Percentiles rank a stretch among this genome's conserved stretches.
These are phyloP conservation scores for Amitus sp. DNA, from an alignment of 2,888 invertebrate genomes.

Conservation along the genomic window DNA sequence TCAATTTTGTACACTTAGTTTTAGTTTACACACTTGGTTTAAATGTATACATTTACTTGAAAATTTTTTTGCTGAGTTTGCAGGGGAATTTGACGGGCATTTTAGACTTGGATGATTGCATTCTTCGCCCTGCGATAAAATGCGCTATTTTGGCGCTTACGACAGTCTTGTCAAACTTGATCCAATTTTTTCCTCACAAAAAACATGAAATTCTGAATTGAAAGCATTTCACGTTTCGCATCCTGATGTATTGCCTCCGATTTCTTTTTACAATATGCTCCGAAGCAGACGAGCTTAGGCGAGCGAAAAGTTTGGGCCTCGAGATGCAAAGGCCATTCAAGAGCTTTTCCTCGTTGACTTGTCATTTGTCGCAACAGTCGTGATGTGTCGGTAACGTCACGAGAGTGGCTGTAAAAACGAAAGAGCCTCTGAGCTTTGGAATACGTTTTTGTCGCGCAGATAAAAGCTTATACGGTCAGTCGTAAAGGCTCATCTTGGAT, in stretches of 20 bases:
- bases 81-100: too few species aligned
- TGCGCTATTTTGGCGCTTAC: too few species aligned
- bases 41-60: too few species aligned
- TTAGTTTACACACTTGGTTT: too few species aligned
- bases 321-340: slow-evolving; percentile 5
- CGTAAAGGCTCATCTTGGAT: slow-evolving; percentile 39
- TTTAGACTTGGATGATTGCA: too few species aligned
- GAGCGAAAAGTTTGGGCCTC: not conserved
- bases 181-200: not conserved
- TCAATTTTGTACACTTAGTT: too few species aligned
- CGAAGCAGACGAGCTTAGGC: not conserved
- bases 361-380: slow-evolving; percentile 17
- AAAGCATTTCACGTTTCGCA: not conserved
- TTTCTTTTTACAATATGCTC: slow-evolving; percentile 3
- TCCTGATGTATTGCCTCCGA: not conserved
- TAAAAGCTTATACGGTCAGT: slow-evolving; percentile 43
- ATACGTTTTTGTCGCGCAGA: slow-evolving; percentile 19
- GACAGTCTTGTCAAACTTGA: too few species aligned
- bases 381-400: slow-evolving; percentile 7
- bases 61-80: too few species aligned
- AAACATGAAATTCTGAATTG: not conserved
- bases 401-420: slow-evolving; percentile 10
- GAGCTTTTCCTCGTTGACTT: slow-evolving; percentile 6
- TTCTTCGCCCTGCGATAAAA: too few species aligned
- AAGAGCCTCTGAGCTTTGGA: slow-evolving; percentile 5